phyloP scores from a whole-genome alignment of 2,113 vertebrate species.

The Phoxinus phoxinus region DNA sequence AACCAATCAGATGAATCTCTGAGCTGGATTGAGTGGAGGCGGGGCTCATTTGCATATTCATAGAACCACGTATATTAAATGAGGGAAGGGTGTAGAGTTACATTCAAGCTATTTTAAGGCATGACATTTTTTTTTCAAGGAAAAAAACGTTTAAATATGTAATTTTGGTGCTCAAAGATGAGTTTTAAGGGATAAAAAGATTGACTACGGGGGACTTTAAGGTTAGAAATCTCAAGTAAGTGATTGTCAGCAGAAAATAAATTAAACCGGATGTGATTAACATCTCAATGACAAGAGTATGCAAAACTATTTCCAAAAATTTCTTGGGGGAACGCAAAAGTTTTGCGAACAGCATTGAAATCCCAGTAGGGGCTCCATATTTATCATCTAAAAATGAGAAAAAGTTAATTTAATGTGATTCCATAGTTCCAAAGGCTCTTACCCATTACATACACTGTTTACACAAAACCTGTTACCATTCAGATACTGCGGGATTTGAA shows the following conservation, averaged over 20 bases:
- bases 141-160: too few species aligned
- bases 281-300: background rate
- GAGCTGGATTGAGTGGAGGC: too few species aligned
- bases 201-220: background rate
- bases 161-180: too few species aligned
- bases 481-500: background rate
- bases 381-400: background rate
- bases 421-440: background rate
- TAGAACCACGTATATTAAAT: too few species aligned
- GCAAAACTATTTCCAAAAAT: background rate
- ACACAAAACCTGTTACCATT: constrained; percentile 65
- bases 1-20: too few species aligned
- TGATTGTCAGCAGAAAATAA: background rate
- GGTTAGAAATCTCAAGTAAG: background rate
- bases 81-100: too few species aligned
- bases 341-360: background rate
- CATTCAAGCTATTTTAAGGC: too few species aligned
- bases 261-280: background rate
- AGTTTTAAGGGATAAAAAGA: too few species aligned
- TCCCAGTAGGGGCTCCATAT: background rate
- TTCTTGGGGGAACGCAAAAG: background rate
- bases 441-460: constrained; percentile 57
- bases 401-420: background rate
- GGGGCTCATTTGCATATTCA: too few species aligned
- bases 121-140: too few species aligned